Percentiles rank a stretch among this genome's conserved stretches.
These are phyloP conservation scores for Calosoma granatense DNA, from an alignment of 1,140 invertebrate species.

Conservation along the genomic window DNA sequence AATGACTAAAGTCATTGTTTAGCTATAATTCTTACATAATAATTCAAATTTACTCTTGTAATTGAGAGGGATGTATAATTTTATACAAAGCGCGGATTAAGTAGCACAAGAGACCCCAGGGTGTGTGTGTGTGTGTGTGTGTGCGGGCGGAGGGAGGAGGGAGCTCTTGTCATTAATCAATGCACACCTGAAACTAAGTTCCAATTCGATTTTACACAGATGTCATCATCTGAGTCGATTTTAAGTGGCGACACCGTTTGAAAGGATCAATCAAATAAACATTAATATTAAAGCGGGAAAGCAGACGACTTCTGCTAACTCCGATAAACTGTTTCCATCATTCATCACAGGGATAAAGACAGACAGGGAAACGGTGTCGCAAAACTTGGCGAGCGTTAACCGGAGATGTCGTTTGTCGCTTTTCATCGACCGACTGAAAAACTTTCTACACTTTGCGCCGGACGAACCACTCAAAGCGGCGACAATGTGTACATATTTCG, in stretches of 20 bases:
- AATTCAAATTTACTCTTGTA: too few species aligned
- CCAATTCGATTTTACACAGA: neutral
- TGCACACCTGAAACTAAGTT: neutral
- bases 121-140: too few species aligned
- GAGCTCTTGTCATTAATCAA: neutral
- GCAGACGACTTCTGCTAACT: neutral
- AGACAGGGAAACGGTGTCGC: neutral
- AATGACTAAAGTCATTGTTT: too few species aligned
- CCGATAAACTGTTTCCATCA: slow-evolving; percentile 6
- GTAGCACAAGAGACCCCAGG: too few species aligned
- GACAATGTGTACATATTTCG: slow-evolving; percentile 8
- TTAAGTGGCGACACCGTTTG: slow-evolving; percentile 1
- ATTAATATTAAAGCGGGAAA: slow-evolving; percentile 1
- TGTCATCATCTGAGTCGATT: slow-evolving; percentile 5
- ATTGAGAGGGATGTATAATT: too few species aligned
- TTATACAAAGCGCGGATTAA: too few species aligned
- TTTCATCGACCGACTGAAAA: slow-evolving; percentile 1
- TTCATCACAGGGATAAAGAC: neutral
- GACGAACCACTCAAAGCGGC: neutral
- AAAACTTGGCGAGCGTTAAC: too few species aligned
- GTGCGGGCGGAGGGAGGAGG: too few species aligned
- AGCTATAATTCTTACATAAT: too few species aligned
- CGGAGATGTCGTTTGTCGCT: too few species aligned
- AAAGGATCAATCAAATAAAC: slow-evolving; percentile 1
- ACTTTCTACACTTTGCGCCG: neutral